Percentiles rank a stretch among this genome's conserved stretches.
These are phyloP conservation scores for Chrysolina oricalcia DNA, from an alignment of 2,888 invertebrate species.

Conservation along the genomic window DNA sequence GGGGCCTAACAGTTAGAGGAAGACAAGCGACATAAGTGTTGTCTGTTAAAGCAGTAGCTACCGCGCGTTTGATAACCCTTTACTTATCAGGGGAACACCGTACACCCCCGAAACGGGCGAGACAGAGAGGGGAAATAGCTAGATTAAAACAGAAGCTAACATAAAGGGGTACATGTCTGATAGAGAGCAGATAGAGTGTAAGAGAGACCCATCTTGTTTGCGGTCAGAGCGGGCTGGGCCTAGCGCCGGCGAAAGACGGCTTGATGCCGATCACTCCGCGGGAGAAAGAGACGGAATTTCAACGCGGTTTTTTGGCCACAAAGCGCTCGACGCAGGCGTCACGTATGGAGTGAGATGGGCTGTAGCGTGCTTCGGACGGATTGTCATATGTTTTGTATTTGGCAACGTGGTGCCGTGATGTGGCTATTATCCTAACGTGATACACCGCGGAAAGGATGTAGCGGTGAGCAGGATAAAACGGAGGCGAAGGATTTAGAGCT, in stretches of 20 bases:
- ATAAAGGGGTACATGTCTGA: conserved; percentile 70
- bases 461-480: conserved; percentile 53
- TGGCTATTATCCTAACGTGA: conserved; percentile 69
- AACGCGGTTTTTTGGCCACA: conserved; percentile 73
- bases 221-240: conserved; percentile 81
- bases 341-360: conserved; percentile 63
- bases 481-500: conserved; percentile 47
- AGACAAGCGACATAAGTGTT: conserved; percentile 60
- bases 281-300: conserved; percentile 66
- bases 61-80: conserved; percentile 73
- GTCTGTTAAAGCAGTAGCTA: conserved; percentile 68
- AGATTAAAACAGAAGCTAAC: conserved; percentile 72
- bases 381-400: conserved; percentile 69
- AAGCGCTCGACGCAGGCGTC: conserved; percentile 69
- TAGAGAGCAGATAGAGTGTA: conserved; percentile 72
- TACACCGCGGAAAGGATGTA: conserved; percentile 54
- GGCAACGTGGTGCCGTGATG: conserved; percentile 65
- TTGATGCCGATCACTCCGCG: conserved; percentile 77
- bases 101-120: conserved; percentile 53
- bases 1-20: conserved; percentile 57
- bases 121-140: conserved; percentile 66
- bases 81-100: conserved; percentile 70
- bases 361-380: conserved; percentile 53
- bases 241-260: conserved; percentile 80
- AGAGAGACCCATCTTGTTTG: conserved; percentile 79